phyloP scores from a whole-genome alignment of 2,113 vertebrate genomes.

The Scalopus aquaticus region DNA sequence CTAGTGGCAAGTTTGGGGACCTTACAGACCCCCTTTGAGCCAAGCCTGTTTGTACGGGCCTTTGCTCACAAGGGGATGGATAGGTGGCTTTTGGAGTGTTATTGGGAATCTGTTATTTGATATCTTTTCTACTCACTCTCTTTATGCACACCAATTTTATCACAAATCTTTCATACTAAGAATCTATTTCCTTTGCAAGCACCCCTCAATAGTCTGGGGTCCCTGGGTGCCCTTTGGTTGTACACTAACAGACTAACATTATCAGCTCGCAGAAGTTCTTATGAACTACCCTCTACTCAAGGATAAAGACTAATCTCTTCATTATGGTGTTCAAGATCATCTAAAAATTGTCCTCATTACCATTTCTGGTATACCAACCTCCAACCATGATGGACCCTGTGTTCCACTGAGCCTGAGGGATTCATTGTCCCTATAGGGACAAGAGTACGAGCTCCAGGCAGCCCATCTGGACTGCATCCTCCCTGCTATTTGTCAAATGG shows the following conservation, averaged over 20 bases:
- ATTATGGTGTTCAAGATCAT: not conserved
- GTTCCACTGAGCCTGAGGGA: not conserved
- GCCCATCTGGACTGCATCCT: not conserved
- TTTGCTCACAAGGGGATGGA: no score
- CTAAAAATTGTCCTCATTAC: not conserved
- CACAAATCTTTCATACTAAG: no score
- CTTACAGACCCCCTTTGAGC: no score
- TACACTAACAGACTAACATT: not conserved
- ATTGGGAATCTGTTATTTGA: no score
- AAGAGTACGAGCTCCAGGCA: accelerated
- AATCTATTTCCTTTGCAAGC: no score
- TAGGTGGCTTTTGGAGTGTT: no score
- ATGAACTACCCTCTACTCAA: not conserved
- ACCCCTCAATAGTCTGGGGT: no score
- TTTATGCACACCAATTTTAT: no score
- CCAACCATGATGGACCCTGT: not conserved
- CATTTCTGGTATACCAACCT: not conserved
- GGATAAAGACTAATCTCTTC: not conserved
- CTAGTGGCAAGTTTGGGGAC: no score
- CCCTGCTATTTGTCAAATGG: not conserved
- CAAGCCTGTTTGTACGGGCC: no score
- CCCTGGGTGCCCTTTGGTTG: no score
- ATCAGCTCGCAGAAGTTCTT: not conserved
- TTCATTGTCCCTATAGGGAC: not conserved
- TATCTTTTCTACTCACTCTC: no score